These are phyloP conservation scores for Scolopax mira DNA, from an alignment of 2,113 vertebrate genomes.

Conservation along the genomic window DNA sequence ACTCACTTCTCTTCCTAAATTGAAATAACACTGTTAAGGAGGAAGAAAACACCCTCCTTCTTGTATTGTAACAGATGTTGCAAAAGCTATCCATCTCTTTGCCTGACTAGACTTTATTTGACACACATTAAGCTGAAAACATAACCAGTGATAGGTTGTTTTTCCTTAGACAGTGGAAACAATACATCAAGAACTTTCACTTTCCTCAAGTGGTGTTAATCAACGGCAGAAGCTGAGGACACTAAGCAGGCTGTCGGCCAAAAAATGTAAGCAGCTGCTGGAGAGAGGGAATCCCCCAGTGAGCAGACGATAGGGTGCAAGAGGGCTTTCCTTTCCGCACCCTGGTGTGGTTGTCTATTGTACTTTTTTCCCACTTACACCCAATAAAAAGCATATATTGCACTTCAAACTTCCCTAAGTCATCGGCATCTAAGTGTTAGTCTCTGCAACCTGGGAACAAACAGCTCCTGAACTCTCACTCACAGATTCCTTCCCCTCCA, in stretches of 20 bases:
- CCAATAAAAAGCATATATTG: neutral
- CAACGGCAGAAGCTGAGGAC: conserved; percentile 36
- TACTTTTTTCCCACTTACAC: neutral
- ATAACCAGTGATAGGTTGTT: neutral
- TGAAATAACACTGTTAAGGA: neutral
- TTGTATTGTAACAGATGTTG: neutral
- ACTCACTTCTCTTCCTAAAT: neutral
- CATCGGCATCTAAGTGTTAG: conserved; percentile 26
- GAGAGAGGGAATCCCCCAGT: conserved; percentile 63
- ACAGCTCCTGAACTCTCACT: neutral
- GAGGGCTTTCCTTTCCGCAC: neutral
- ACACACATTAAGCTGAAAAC: neutral
- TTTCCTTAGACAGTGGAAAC: conserved; percentile 28
- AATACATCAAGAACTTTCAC: conserved; percentile 40
- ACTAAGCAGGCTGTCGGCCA: conserved; percentile 16
- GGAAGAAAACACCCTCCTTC: neutral
- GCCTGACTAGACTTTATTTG: neutral
- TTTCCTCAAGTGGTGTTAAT: conserved; percentile 57
- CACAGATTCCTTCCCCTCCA: neutral
- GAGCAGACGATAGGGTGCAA: neutral
- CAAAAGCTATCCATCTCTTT: neutral
- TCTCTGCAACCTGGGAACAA: neutral
- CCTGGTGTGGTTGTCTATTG: neutral
- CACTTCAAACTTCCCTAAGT: conserved; percentile 17
- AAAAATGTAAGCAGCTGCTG: conserved; percentile 61